These are phyloP conservation scores for Orientallactaga sibirica DNA, from an alignment of 2,797 vertebrate genomes.

Conservation along the genomic window DNA sequence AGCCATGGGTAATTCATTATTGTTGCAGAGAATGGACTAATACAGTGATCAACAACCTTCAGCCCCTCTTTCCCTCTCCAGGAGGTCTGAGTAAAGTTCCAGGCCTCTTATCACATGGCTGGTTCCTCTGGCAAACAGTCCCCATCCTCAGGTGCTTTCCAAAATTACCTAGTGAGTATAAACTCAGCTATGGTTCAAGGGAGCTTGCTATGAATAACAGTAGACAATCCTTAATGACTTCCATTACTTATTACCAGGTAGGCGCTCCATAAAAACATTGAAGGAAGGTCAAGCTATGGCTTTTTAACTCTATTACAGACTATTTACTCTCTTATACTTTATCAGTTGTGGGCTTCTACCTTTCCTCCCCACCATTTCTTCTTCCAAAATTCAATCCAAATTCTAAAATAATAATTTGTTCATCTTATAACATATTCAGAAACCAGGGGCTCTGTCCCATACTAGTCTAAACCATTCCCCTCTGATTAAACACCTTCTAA, in stretches of 20 bases:
- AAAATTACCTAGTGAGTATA: background rate
- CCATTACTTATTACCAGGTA: background rate
- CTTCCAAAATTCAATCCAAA: background rate
- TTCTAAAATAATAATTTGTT: conserved; percentile 19
- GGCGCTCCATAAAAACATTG: background rate
- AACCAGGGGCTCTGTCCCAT: conserved; percentile 14
- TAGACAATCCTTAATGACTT: background rate
- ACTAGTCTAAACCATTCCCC: background rate
- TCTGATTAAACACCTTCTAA: background rate
- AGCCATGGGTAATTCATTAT: background rate
- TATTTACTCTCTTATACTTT: background rate
- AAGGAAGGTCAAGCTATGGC: background rate
- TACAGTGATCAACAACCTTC: background rate
- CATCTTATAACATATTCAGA: conserved; percentile 38
- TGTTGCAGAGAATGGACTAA: background rate
- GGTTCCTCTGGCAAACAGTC: background rate
- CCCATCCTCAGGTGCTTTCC: background rate
- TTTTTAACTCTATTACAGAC: background rate
- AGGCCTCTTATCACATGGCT: background rate
- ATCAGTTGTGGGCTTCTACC: background rate
- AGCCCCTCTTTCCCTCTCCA: background rate
- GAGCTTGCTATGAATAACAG: background rate
- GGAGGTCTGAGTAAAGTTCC: background rate
- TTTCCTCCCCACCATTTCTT: background rate
- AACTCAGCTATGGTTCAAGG: background rate